A percentile compares a stretch with the other conserved stretches of the same genome.
These are phyloP conservation scores for Manis javanica DNA, from an alignment of 2,797 vertebrate genomes.

Conservation along the genomic window DNA sequence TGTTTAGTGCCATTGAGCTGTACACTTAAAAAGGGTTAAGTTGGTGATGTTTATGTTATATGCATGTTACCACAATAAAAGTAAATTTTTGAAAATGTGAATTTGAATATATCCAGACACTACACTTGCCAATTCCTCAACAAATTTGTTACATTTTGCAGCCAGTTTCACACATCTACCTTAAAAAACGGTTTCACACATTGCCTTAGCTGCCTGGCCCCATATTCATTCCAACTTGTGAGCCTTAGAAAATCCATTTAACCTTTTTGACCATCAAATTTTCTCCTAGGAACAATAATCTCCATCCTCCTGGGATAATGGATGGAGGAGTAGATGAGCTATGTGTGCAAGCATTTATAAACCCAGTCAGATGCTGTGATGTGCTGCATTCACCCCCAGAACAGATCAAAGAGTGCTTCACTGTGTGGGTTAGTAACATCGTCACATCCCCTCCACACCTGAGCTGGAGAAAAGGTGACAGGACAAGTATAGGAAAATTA, in stretches of 20 bases:
- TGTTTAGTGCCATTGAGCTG: neutral
- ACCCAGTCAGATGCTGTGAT: neutral
- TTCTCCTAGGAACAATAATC: neutral
- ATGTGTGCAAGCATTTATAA: neutral
- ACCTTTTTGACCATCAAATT: neutral
- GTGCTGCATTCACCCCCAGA: fast-evolving
- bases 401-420: neutral
- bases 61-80: neutral
- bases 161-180: neutral
- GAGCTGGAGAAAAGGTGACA: neutral
- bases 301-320: neutral
- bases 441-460: neutral
- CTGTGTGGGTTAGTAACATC: neutral
- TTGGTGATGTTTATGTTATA: neutral
- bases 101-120: neutral
- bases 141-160: neutral
- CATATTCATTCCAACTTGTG: neutral
- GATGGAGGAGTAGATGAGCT: neutral
- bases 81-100: neutral
- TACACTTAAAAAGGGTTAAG: neutral
- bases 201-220: neutral
- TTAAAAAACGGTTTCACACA: too few relatives aligned
- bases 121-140: neutral
- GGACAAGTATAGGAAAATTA: neutral
- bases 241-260: neutral